phyloP scores from a whole-genome alignment of 2,797 vertebrate species.

The Gambusia yucatana region DNA sequence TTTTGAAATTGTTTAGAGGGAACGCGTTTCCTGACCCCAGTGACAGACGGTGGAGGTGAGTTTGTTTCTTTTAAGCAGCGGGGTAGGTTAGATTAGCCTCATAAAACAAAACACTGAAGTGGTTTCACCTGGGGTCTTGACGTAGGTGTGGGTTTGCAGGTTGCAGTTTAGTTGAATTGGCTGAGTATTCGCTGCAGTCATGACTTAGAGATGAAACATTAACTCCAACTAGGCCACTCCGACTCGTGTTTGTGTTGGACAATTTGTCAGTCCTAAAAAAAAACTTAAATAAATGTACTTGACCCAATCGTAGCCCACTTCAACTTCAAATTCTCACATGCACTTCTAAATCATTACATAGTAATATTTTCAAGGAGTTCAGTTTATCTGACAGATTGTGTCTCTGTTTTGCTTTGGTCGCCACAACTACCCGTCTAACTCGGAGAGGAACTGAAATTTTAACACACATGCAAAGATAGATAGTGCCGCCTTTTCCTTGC shows the following conservation, averaged over 20 bases:
- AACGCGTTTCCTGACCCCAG: conserved; percentile 53
- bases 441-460: conserved; percentile 56
- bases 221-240: conserved; percentile 29
- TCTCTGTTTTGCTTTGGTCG: conserved; percentile 25
- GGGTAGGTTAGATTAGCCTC: not conserved
- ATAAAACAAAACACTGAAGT: not conserved
- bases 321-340: not conserved
- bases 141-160: not conserved
- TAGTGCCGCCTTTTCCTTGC: conserved; percentile 38
- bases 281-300: not conserved
- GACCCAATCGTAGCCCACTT: not conserved
- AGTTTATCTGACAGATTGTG: conserved; percentile 1
- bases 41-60: conserved; percentile 81
- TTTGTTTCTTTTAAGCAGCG: conserved; percentile 19
- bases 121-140: not conserved
- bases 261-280: not conserved
- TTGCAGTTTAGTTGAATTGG: not conserved
- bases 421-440: conserved; percentile 23
- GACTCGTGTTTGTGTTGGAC: not conserved
- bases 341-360: not conserved
- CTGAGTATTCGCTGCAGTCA: conserved; percentile 20
- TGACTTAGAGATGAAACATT: conserved; percentile 56
- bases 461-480: conserved; percentile 34
- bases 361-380: not conserved
- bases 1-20: conserved; percentile 48